These are phyloP conservation scores for Amblyopsis rosae DNA, from an alignment of 2,113 vertebrate species.

Conservation along the genomic window DNA sequence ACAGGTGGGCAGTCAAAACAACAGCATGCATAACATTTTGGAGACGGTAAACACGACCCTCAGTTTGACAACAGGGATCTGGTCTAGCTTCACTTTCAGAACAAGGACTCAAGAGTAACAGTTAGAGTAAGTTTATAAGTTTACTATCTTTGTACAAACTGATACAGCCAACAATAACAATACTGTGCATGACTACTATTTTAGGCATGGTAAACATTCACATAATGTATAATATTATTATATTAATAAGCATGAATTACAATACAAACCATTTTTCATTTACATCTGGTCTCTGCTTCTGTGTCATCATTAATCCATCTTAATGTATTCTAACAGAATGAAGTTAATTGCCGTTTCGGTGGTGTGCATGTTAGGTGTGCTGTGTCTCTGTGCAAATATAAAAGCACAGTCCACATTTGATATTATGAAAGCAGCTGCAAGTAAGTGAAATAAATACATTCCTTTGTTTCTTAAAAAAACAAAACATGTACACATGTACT, in stretches of 20 bases:
- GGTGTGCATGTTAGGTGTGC: slow-evolving; percentile 60
- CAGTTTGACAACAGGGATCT: not conserved
- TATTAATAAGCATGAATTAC: too few relatives aligned
- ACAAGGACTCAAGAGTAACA: too few relatives aligned
- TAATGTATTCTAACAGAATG: slow-evolving; percentile 11
- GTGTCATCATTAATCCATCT: too few relatives aligned
- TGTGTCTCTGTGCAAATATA: slow-evolving; percentile 45
- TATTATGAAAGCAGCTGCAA: slow-evolving; percentile 44
- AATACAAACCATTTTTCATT: too few relatives aligned
- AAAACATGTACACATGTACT: not conserved
- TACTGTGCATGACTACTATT: too few relatives aligned
- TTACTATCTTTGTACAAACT: too few relatives aligned
- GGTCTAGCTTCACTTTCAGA: too few relatives aligned
- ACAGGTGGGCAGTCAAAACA: slow-evolving; percentile 28
- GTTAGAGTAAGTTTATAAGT: too few relatives aligned
- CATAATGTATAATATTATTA: too few relatives aligned
- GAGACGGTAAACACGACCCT: not conserved
- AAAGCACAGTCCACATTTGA: slow-evolving; percentile 17
- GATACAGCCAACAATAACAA: too few relatives aligned
- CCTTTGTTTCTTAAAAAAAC: not conserved
- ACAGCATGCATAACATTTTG: slow-evolving; percentile 15
- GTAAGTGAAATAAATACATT: slow-evolving; percentile 43
- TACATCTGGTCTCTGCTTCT: too few relatives aligned
- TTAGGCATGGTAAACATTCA: too few relatives aligned
- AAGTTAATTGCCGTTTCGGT: slow-evolving; percentile 47